phyloP scores from a whole-genome alignment of 2,797 vertebrate species.

The Acridotheres tristis region DNA sequence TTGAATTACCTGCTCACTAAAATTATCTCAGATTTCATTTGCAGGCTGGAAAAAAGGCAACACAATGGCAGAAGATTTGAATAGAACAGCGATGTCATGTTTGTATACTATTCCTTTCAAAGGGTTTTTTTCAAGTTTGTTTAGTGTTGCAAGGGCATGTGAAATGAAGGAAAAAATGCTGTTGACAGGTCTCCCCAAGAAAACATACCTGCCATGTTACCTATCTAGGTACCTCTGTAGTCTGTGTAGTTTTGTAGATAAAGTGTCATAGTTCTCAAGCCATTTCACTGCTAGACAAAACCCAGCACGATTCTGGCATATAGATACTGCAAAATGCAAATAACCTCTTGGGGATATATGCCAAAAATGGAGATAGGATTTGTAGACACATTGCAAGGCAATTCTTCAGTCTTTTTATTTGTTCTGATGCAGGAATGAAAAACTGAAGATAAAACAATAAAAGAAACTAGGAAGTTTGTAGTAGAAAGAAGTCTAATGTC shows the following conservation, averaged over 20 bases:
- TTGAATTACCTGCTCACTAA: background rate
- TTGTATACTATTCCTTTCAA: background rate
- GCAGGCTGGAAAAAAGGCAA: background rate
- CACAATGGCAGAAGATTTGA: background rate
- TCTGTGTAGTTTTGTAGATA: background rate
- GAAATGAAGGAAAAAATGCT: background rate
- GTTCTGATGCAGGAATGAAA: background rate
- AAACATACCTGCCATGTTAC: background rate
- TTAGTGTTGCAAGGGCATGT: background rate
- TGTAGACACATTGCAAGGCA: background rate
- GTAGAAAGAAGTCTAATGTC: background rate
- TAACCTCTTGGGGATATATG: background rate
- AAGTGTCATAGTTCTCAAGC: background rate
- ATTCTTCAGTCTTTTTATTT: background rate
- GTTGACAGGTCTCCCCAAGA: background rate
- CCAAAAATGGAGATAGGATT: background rate
- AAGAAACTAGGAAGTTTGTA: background rate
- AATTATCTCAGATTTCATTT: background rate
- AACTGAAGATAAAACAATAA: background rate
- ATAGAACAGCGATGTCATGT: background rate
- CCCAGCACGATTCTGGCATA: background rate
- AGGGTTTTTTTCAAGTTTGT: background rate
- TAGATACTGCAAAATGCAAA: background rate
- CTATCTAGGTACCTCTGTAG: background rate
- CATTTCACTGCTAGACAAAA: background rate